phyloP scores from a whole-genome alignment of 2,113 vertebrate genomes.

The Pterocles burchelli region DNA sequence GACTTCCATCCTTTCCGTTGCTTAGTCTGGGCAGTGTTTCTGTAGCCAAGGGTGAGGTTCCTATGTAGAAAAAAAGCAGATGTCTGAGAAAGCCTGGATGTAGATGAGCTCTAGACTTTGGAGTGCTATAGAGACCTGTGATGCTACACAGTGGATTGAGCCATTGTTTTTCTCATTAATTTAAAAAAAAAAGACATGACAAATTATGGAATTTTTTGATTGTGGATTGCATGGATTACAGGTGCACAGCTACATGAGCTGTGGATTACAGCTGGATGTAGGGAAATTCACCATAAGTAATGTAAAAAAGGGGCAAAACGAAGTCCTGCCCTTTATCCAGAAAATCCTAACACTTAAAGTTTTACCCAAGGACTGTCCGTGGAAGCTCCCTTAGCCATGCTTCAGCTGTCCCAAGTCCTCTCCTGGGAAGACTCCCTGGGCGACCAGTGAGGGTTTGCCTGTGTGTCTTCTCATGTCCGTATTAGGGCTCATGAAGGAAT shows the following conservation, averaged over 20 bases:
- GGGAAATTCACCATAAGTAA: not conserved
- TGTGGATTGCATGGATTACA: not conserved
- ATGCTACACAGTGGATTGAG: not conserved
- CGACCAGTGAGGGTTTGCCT: not conserved
- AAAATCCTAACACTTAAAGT: not conserved
- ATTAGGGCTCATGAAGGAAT: not conserved
- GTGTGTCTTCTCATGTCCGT: accelerated
- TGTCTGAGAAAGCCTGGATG: not conserved
- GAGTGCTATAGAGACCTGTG: not conserved
- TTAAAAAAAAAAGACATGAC: accelerated
- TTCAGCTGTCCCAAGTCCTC: not conserved
- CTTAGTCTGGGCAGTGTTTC: not conserved
- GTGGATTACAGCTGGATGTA: not conserved
- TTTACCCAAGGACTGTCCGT: not conserved
- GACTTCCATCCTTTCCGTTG: not conserved
- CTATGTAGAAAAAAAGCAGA: not conserved
- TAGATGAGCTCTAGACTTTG: accelerated
- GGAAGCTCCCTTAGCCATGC: not conserved
- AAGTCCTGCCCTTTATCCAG: not conserved
- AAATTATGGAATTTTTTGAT: not conserved
- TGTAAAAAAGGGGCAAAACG: not conserved
- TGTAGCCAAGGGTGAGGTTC: not conserved
- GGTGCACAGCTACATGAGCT: not conserved
- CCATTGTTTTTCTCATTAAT: accelerated
- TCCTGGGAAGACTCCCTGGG: not conserved